Evolutionary conservation across 2,113 vertebrate species (phyloP), one percentile per base, ranked within the genome.

Genomic region (Cacatua alba): DNA sequence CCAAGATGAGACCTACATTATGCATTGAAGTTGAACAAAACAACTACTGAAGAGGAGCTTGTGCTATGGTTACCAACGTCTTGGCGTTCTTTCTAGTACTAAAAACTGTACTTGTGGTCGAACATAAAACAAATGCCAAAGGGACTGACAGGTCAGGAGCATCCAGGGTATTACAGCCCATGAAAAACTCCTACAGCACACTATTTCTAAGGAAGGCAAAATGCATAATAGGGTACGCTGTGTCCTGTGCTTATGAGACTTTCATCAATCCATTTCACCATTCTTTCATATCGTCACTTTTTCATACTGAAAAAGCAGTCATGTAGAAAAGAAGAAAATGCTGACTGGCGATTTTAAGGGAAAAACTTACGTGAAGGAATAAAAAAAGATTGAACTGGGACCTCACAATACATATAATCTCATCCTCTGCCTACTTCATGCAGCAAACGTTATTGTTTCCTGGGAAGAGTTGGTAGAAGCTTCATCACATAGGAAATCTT

Each of bases 181-280:
- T 28, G 31, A 19, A 65, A 60, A 65, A 31, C 20, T 57, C 33
- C 20, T 33, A 5, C 16, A 29, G 44, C 41, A 62, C 9, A 4
- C n/a, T 52, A 51, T 23, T 21, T 51, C 49, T 24, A 51, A 64
- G 46, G 57, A 65, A 59, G n/a, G 39, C 35, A 52, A 28, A 83
- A 23, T 0, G 8, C n/a, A 28, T 39, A n/a, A 18, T 2, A 13
- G 14, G 1, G 17, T 29, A 1, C 23, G 51, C 41, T 15, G 23
- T 33, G 62, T 52, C 60, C 68, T 57, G 39, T 51, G 77, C 64
- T 53, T 31, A 20, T 17, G 33, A 35, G 48, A 41, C 24, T 37
- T 76, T 23, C 57, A 49, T 25, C 74, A 21, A 53, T 29, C 35
- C 69, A 6, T 23, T 20, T 21, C 65, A 57, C 28, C 24, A 17